Percentiles rank a stretch among this genome's conserved stretches.
Conservation (phyloP, 2,113 vertebrate genomes). For the Ovibos moschatus region DNA sequence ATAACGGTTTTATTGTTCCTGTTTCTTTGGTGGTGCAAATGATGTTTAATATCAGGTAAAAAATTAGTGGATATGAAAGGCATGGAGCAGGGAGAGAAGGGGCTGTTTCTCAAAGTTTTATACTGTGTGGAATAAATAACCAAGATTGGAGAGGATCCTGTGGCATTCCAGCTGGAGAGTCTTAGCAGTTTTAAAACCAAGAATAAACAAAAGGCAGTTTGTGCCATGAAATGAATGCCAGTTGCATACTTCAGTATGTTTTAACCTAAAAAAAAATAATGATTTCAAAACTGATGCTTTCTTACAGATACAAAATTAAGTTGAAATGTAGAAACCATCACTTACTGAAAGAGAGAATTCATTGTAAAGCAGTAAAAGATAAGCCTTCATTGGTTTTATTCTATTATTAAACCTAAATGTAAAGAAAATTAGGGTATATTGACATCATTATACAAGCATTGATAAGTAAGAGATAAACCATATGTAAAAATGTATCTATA, state of each 20-base stretch:
- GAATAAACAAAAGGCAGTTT: background rate
- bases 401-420: background rate
- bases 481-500: background rate
- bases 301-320: background rate
- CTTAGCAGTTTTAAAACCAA: background rate
- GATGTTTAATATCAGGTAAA: background rate
- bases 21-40: background rate
- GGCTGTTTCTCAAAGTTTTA: slow-evolving; percentile 1
- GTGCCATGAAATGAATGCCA: background rate
- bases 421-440: background rate
- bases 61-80: background rate
- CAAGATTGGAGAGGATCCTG: background rate
- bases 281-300: background rate
- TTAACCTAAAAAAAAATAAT: background rate
- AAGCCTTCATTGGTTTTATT: background rate
- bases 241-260: background rate
- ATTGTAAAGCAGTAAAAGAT: background rate
- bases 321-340: background rate
- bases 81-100: background rate
- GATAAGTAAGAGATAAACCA: slow-evolving; percentile 13
- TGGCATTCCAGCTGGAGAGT: background rate
- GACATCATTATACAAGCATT: background rate
- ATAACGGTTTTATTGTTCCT: background rate
- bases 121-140: background rate
- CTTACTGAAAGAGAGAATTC: background rate